Percentiles rank a stretch among this genome's conserved stretches.
Evolutionary conservation across 37 sponge, comb jelly and placozoan species (phyloP).

Genomic region (Bolinopsis microptera): DNA sequence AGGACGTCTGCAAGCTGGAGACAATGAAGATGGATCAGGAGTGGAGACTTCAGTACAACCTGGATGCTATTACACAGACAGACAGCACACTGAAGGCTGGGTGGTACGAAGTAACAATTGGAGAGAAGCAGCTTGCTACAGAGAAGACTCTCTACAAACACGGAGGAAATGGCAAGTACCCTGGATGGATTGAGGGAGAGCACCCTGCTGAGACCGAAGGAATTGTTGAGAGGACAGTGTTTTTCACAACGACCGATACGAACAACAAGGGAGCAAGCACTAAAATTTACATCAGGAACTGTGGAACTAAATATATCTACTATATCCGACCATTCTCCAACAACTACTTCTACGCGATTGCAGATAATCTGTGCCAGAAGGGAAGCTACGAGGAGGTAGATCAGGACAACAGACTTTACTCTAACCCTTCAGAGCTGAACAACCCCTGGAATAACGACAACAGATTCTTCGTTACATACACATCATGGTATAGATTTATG

Average conservation of each 20-base stretch:
- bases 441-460: neutral
- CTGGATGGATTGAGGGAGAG: slow-evolving; percentile 26
- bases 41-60: slow-evolving; percentile 1
- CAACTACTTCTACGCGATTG: neutral
- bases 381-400: slow-evolving; percentile 55
- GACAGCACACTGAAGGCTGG: neutral
- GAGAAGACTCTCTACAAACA: neutral
- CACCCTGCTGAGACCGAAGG: slow-evolving; percentile 45
- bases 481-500: slow-evolving; percentile 46
- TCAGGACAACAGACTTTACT: slow-evolving; percentile 24
- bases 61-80: neutral
- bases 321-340: neutral
- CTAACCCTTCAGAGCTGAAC: neutral
- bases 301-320: slow-evolving; percentile 55
- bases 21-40: neutral
- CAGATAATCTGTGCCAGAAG: neutral
- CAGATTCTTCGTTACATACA: slow-evolving; percentile 31
- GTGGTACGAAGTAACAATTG: slow-evolving; percentile 46
- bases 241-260: slow-evolving; percentile 30
- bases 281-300: slow-evolving; percentile 39
- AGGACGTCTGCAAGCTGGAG: slow-evolving; percentile 2
- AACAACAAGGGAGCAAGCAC: slow-evolving; percentile 1
- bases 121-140: slow-evolving; percentile 12
- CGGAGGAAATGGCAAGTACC: slow-evolving; percentile 14
- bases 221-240: slow-evolving; percentile 40